phyloP scores from a whole-genome alignment of 2,888 invertebrate genomes.

The Patella depressa region DNA sequence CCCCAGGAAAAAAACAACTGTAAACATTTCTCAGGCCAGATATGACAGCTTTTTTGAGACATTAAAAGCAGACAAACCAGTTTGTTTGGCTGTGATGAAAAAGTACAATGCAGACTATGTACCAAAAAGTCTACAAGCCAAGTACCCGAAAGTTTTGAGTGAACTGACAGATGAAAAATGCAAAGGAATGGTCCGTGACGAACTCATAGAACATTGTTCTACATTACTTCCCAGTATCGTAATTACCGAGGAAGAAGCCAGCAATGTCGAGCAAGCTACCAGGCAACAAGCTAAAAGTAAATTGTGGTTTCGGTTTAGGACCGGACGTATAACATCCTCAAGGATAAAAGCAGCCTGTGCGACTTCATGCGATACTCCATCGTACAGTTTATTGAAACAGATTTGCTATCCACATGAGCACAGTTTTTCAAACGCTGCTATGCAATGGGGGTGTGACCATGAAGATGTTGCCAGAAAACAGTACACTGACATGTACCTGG shows the following conservation, averaged over 20 bases:
- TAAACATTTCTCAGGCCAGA: neutral
- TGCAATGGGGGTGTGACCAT: conserved; percentile 17
- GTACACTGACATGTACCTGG: neutral
- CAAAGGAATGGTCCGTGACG: neutral
- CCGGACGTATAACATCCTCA: conserved; percentile 26
- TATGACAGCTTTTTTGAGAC: neutral
- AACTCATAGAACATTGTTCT: conserved; percentile 1
- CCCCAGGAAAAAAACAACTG: neutral
- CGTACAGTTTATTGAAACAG: neutral
- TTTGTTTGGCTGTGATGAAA: conserved; percentile 6
- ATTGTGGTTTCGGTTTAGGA: conserved; percentile 23
- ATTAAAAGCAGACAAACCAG: neutral
- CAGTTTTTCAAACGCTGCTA: conserved; percentile 17
- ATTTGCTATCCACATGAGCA: conserved; percentile 12
- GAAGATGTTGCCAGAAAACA: conserved; percentile 1
- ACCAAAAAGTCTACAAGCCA: conserved; percentile 8
- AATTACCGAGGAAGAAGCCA: conserved; percentile 12
- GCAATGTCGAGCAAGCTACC: conserved; percentile 17
- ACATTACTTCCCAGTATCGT: neutral
- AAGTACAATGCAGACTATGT: neutral
- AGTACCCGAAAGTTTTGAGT: conserved; percentile 4
- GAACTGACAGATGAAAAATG: conserved; percentile 13
- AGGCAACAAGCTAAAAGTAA: conserved; percentile 21
- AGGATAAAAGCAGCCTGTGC: no score
- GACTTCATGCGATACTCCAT: conserved; percentile 13